Conservation (phyloP, 2,113 vertebrate species). For the Dromiciops gliroides region DNA sequence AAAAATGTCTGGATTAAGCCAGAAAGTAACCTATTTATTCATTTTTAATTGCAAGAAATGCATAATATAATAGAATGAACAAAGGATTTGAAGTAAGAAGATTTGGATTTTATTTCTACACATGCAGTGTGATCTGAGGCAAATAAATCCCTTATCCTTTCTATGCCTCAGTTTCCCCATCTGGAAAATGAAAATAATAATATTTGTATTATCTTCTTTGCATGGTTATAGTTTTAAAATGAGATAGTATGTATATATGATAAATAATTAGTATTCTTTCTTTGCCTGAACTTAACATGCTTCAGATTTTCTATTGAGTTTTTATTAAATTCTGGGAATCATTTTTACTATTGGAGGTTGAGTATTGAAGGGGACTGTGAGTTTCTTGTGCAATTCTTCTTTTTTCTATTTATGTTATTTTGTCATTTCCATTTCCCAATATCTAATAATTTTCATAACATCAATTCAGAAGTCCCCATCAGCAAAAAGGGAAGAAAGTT, state of each 20-base stretch:
- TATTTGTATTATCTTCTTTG: neutral
- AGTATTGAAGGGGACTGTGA: neutral
- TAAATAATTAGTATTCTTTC: neutral
- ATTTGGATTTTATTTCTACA: neutral
- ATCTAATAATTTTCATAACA: slow-evolving; percentile 28
- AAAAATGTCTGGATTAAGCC: neutral
- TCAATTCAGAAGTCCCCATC: neutral
- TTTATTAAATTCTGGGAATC: neutral
- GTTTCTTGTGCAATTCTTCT: neutral
- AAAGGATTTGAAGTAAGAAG: neutral
- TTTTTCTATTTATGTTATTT: slow-evolving; percentile 15
- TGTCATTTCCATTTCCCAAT: slow-evolving; percentile 17
- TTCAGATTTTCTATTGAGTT: slow-evolving; percentile 36
- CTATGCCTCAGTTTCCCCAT: neutral
- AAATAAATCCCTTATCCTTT: neutral
- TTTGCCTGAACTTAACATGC: neutral
- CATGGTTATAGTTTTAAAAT: neutral
- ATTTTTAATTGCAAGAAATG: slow-evolving; percentile 40
- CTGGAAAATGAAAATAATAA: neutral
- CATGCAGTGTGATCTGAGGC: neutral
- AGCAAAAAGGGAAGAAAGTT: slow-evolving; percentile 35
- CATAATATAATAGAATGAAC: slow-evolving; percentile 21
- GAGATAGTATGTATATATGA: neutral
- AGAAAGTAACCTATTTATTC: neutral
- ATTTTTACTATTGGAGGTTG: slow-evolving; percentile 20